Percentiles rank a stretch among this genome's conserved stretches.
Evolutionary conservation across 1,140 invertebrate genomes (phyloP).

Genomic region (Coptotermes formosanus): DNA sequence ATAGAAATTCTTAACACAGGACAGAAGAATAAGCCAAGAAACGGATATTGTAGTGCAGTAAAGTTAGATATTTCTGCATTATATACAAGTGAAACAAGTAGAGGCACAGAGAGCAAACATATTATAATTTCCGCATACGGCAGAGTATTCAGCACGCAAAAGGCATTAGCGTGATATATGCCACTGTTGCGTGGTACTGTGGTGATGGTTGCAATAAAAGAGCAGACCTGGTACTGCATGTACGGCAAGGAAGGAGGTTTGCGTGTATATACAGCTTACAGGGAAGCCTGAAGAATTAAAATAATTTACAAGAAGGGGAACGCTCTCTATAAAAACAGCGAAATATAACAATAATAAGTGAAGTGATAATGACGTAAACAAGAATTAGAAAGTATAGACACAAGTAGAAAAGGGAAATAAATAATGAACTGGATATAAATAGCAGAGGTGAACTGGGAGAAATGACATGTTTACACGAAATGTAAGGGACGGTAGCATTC

Average conservation of each 20-base stretch:
- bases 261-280: not conserved
- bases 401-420: not conserved
- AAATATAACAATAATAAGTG: not conserved
- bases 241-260: not conserved
- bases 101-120: not conserved
- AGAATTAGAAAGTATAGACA: not conserved
- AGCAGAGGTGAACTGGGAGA: not conserved
- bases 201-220: not conserved
- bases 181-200: not conserved
- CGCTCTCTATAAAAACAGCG: not conserved
- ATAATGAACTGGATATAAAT: not conserved
- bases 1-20: not conserved
- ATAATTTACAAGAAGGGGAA: not conserved
- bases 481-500: not conserved
- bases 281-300: not conserved
- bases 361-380: not conserved
- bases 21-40: not conserved
- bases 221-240: not conserved
- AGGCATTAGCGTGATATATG: not conserved
- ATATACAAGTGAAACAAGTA: not conserved
- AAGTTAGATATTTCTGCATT: not conserved
- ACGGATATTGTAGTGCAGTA: not conserved
- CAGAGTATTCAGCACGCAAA: not conserved
- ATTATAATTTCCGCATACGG: not conserved
- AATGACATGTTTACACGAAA: not conserved